Evolutionary conservation across 2,113 vertebrate genomes (phyloP).

Genomic region (Lophius piscatorius): DNA sequence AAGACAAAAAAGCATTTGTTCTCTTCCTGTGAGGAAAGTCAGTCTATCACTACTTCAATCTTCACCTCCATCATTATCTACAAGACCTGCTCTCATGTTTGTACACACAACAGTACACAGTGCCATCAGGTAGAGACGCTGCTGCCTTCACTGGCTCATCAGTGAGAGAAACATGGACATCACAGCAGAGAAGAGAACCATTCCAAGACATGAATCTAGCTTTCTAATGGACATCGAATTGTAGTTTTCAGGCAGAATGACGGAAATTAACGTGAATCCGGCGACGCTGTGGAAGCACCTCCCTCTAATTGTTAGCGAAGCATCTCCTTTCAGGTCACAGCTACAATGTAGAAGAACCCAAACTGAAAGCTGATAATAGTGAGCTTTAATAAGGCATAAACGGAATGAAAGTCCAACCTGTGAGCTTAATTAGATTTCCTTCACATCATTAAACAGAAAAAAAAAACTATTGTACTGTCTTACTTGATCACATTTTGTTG

Average conservation of each 20-base stretch:
- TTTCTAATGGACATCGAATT: neutral
- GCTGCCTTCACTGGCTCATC: neutral
- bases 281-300: slow-evolving; percentile 17
- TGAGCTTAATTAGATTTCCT: slow-evolving; percentile 13
- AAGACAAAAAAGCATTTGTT: slow-evolving; percentile 16
- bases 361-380: slow-evolving; percentile 13
- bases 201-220: neutral
- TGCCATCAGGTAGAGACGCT: neutral
- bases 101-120: slow-evolving; percentile 1
- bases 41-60: slow-evolving; percentile 5
- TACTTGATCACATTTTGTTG: slow-evolving; percentile 4
- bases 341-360: slow-evolving; percentile 22
- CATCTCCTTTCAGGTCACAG: slow-evolving; percentile 5
- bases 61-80: slow-evolving; percentile 10
- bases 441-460: neutral
- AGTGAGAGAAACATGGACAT: slow-evolving; percentile 16
- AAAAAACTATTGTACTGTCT: too few relatives aligned
- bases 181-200: neutral
- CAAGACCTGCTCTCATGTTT: slow-evolving; percentile 26
- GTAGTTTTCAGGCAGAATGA: slow-evolving; percentile 1
- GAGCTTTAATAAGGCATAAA: slow-evolving; percentile 3
- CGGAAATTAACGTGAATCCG: slow-evolving; percentile 26
- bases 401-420: neutral
- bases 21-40: slow-evolving; percentile 1
- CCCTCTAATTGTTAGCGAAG: slow-evolving; percentile 29